Evolutionary conservation across 2,797 vertebrate genomes (phyloP), one percentile per base, ranked within the genome.

Genomic region (Tympanoctomys barrerae): DNA sequence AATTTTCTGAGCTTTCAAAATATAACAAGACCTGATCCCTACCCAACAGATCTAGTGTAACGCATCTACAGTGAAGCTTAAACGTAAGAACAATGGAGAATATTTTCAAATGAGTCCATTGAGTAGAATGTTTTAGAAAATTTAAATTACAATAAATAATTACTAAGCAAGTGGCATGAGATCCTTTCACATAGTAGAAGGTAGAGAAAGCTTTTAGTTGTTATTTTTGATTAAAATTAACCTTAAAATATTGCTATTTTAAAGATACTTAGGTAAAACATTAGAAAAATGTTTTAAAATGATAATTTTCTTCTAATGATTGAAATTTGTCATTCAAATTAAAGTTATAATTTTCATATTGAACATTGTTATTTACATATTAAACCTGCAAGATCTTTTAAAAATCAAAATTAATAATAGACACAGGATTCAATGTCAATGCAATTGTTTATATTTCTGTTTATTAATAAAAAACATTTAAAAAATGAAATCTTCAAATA

Each of bases 141-240:
- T 83, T 26, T 90, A 19, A 83, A 78, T 66, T 84, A 61, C 22
- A 66, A 90, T 80, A 87, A 79, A 71, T 19, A 93, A 2, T 79
- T 79, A 16, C 1, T 31, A 87, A 26, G 75, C 24, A 91, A 75
- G 21, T 88, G 33, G 5, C 22, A 31, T 9, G 88, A 81, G 49
- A 77, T 49, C 36, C 8, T 62, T 81, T 46, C 61, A 16, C 5
- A 21, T 64, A 68, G 85, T 0, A 71, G 26, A 83, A 92, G 80
- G 1, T 49, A 33, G 2, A 71, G 33, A 33, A 13, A 6, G 71
- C 3, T 57, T 86, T 68, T 66, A 61, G 61, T 11, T 68, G 46
- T 68, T 80, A 73, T 42, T 84, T 86, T 83, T 3, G 79, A 2
- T 61, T 19, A 64, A 21, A 78, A 26, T 13, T 89, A 73, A 39